A percentile compares a stretch with the other conserved stretches of the same genome.
Conservation (phyloP, 2,888 invertebrate species). For the Aphodius sticticus region DNA sequence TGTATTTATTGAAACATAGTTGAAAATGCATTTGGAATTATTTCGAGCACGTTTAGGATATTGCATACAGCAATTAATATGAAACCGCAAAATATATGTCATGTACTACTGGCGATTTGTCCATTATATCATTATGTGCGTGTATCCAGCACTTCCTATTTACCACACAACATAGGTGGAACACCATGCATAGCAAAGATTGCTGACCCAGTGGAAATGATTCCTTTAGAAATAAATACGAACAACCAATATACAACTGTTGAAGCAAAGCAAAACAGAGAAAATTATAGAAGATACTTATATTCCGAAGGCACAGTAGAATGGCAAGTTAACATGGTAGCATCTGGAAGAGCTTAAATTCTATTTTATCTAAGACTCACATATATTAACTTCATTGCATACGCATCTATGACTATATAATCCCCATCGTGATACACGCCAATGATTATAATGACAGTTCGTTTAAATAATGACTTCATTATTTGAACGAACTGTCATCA, state of each 20-base stretch:
- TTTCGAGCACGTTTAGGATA: not conserved
- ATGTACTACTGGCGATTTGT: conserved; percentile 6
- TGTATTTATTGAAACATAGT: not conserved
- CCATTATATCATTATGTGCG: not conserved
- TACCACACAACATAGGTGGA: not conserved
- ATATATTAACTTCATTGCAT: too few species aligned
- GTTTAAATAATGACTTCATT: too few species aligned
- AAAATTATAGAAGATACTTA: not conserved
- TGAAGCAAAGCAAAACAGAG: not conserved
- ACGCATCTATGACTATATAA: too few species aligned
- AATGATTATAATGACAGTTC: too few species aligned
- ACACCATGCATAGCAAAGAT: not conserved
- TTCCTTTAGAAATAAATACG: too few species aligned
- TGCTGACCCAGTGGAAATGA: not conserved
- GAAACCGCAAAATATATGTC: not conserved
- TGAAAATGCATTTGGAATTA: conserved; percentile 8
- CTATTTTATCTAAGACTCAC: too few species aligned
- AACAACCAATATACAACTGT: not conserved
- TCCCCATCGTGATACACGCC: too few species aligned
- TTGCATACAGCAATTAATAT: conserved; percentile 9
- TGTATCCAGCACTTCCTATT: not conserved
- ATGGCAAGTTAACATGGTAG: not conserved
- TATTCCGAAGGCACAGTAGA: not conserved
- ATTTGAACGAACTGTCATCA: too few species aligned
- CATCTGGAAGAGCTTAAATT: not conserved